A percentile compares a stretch with the other conserved stretches of the same genome.
These are phyloP conservation scores for Dolichomitus sp. DNA, from an alignment of 2,888 invertebrate genomes.

Conservation along the genomic window DNA sequence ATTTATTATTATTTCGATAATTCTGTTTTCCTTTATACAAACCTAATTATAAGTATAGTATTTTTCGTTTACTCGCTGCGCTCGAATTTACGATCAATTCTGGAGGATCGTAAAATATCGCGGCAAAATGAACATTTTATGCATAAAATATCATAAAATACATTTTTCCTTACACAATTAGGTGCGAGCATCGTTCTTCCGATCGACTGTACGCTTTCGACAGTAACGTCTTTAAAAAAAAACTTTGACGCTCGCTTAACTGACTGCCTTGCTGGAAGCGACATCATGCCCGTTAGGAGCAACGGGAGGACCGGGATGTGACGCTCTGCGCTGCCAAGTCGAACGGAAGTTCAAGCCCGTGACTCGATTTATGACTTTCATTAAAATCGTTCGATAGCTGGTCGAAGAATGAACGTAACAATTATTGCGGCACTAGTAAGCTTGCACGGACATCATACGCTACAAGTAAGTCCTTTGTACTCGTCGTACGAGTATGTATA, in stretches of 20 bases:
- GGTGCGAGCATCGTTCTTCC: conserved; percentile 75
- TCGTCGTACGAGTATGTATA: conserved; percentile 72
- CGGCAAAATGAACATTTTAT: conserved; percentile 72
- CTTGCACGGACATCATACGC: conserved; percentile 85
- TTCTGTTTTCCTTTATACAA: conserved; percentile 70
- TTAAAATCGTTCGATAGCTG: conserved; percentile 70
- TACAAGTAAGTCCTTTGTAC: conserved; percentile 73
- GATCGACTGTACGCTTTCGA: conserved; percentile 64
- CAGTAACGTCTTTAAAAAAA: neutral
- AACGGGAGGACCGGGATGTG: conserved; percentile 21
- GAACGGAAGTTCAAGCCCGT: conserved; percentile 52
- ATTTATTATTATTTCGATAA: conserved; percentile 63
- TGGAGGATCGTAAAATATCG: conserved; percentile 22
- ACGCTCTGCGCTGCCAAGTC: conserved; percentile 27
- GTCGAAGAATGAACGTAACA: conserved; percentile 77
- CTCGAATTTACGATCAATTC: conserved; percentile 52
- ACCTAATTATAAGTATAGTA: conserved; percentile 66
- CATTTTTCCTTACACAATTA: conserved; percentile 78
- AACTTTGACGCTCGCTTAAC: conserved; percentile 18
- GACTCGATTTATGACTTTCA: conserved; percentile 67
- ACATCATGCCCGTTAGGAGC: conserved; percentile 20
- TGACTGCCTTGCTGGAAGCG: conserved; percentile 19
- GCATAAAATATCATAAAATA: conserved; percentile 84
- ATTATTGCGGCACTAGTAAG: conserved; percentile 84
- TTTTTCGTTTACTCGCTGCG: conserved; percentile 63